Evolutionary conservation across 2,113 vertebrate species (phyloP).

Genomic region (Lampris incognitus): DNA sequence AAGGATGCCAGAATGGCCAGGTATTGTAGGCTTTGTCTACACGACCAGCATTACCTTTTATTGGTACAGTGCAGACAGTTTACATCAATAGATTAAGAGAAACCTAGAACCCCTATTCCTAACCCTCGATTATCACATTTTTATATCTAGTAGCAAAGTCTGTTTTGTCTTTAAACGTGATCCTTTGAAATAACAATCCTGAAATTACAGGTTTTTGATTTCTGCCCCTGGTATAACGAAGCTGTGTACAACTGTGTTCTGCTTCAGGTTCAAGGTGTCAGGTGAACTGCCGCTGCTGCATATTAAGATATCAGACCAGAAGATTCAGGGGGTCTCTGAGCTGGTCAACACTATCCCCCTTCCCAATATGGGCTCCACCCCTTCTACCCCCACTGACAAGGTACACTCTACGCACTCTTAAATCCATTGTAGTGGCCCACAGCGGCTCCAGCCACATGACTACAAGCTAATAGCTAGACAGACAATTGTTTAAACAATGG

Average conservation of each 20-base stretch:
- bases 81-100: too few relatives aligned
- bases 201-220: too few relatives aligned
- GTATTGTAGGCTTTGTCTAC: conserved; percentile 64
- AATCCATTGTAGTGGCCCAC: conserved; percentile 42
- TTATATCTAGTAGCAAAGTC: too few relatives aligned
- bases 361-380: conserved; percentile 77
- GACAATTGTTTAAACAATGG: too few relatives aligned
- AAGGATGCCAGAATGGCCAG: conserved; percentile 93
- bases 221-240: too few relatives aligned
- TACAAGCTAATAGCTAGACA: too few relatives aligned
- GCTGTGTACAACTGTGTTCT: not conserved
- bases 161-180: too few relatives aligned
- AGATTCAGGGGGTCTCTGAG: conserved; percentile 86
- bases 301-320: conserved; percentile 92
- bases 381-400: conserved; percentile 79
- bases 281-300: conserved; percentile 94
- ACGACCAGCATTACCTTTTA: too few relatives aligned
- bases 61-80: too few relatives aligned
- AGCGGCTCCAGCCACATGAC: not conserved
- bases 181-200: too few relatives aligned
- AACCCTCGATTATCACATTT: too few relatives aligned
- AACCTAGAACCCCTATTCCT: too few relatives aligned
- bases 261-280: conserved; percentile 90
- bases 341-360: conserved; percentile 90
- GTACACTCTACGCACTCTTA: conserved; percentile 78